phyloP scores from a whole-genome alignment of 1,140 invertebrate genomes.

The Brachystomella parvula region DNA sequence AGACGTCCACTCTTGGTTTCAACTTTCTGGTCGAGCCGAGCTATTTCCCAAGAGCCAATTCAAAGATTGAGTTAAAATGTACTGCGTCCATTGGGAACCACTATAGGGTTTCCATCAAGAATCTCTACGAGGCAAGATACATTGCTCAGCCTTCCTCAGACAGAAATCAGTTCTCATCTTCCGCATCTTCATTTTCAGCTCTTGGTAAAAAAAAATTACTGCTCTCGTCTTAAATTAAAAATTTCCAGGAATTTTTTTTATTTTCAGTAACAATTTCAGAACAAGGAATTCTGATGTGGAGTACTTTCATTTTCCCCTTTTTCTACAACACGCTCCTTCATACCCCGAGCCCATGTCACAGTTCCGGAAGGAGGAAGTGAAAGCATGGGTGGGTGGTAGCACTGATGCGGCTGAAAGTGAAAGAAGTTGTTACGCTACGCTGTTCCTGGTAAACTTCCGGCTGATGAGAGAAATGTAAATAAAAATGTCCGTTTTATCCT shows the following conservation, averaged over 20 bases:
- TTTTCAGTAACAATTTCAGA: not conserved
- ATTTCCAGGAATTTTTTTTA: not conserved
- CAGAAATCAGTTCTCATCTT: not conserved
- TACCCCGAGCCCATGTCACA: too few species aligned
- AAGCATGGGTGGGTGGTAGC: too few species aligned
- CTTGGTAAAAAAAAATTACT: not conserved
- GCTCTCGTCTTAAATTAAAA: not conserved
- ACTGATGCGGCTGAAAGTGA: too few species aligned
- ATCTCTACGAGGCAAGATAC: not conserved
- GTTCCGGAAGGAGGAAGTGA: too few species aligned
- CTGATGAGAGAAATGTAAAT: too few species aligned
- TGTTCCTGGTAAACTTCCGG: too few species aligned
- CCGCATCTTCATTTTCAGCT: not conserved
- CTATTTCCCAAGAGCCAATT: conserved; percentile 36
- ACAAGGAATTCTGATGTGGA: not conserved
- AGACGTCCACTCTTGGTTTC: conserved; percentile 38
- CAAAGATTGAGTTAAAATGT: conserved; percentile 38
- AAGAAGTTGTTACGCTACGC: too few species aligned
- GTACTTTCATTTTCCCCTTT: not conserved
- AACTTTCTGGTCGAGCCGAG: conserved; percentile 36
- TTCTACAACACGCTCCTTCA: not conserved
- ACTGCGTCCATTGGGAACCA: conserved; percentile 38
- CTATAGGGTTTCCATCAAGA: conserved; percentile 16
- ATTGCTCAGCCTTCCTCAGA: not conserved
- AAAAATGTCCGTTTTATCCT: too few species aligned